Base-by-base conservation (phyloP, 2,888 invertebrate genomes). In the Bruchidius siliquastri region DNA sequence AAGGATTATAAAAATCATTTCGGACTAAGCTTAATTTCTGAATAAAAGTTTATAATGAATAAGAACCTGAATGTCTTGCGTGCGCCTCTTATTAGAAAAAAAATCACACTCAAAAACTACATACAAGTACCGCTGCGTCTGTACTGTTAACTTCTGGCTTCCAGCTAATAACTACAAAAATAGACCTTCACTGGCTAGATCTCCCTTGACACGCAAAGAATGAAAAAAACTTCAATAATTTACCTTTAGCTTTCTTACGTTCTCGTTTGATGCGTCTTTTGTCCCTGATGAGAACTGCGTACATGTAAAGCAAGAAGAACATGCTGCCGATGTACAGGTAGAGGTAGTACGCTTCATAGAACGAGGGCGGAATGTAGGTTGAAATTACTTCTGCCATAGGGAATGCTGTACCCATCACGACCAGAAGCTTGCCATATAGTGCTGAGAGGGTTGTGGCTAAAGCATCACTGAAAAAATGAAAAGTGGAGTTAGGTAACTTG, bases 331-430 rank as follows among this genome's bases (percentile, higher is more conserved):
- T 88, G 84, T 92, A 92, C 72, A 92, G 88, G 81, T 92, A 92
- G 73, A 92, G 87, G 78, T 86, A 87, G 78, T 86, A 86, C 85
- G 93, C 95, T 90, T 96, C 96, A 87, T 96, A 97, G 87, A 96
- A 96, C 32, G 96, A 95, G 78, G 96, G 95, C 82, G 97, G 96
- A 85, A 97, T 96, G 87, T 96, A 95, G 22, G 96, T 95, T 69
- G 96, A 96, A 85, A 97, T 96, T 81, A 97, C 96, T 90, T 97
- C 97, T 77, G 97, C 96, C 93, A 98, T 94, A 72, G 97, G 97
- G 87, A 98, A 96, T 20, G 97, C 96, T 78, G 96, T 93, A 77
- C 97, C 97, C 94, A 97, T 95, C 70, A 97, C 96, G 68, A 97
- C 96, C 81, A 98, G 88, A 72, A 97, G 90, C 87, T 97, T 96